Evolutionary conservation across 2,113 vertebrate genomes (phyloP).

Genomic region (Apodemus speciosus): DNA sequence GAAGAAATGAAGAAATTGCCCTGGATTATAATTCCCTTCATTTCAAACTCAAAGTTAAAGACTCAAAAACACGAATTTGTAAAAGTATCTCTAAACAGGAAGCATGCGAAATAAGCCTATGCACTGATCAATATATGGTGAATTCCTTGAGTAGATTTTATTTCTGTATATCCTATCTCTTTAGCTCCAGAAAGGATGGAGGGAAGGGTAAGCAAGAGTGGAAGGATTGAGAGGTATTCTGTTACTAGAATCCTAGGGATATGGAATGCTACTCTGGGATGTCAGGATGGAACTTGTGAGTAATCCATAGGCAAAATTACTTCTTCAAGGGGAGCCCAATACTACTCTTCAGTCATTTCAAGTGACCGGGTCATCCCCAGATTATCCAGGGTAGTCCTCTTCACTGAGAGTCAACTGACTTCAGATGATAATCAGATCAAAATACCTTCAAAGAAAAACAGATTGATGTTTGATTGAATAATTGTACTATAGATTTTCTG

Average conservation of each 20-base stretch:
- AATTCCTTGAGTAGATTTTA: neutral
- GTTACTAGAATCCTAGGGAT: neutral
- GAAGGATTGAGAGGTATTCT: too few relatives aligned
- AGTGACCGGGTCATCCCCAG: conserved; percentile 10
- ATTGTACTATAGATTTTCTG: neutral
- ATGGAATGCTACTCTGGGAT: neutral
- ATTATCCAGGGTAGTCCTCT: conserved; percentile 55
- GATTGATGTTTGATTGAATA: conserved; percentile 34
- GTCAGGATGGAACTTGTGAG: neutral
- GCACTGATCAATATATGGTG: neutral
- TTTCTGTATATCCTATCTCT: neutral
- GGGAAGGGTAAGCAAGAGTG: neutral
- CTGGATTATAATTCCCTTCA: neutral
- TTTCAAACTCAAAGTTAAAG: neutral
- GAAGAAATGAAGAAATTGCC: neutral
- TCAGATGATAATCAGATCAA: conserved; percentile 35
- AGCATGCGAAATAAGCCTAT: neutral
- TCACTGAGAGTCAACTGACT: conserved; percentile 2
- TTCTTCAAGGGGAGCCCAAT: neutral
- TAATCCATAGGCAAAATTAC: neutral
- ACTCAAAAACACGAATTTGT: neutral
- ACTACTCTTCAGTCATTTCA: neutral
- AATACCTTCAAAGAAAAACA: conserved; percentile 42
- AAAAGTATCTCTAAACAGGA: neutral
- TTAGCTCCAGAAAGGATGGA: neutral